A percentile compares a stretch with the other conserved stretches of the same genome.
Conservation (phyloP, 1,140 invertebrate genomes). For the Harlomillsia oculata region DNA sequence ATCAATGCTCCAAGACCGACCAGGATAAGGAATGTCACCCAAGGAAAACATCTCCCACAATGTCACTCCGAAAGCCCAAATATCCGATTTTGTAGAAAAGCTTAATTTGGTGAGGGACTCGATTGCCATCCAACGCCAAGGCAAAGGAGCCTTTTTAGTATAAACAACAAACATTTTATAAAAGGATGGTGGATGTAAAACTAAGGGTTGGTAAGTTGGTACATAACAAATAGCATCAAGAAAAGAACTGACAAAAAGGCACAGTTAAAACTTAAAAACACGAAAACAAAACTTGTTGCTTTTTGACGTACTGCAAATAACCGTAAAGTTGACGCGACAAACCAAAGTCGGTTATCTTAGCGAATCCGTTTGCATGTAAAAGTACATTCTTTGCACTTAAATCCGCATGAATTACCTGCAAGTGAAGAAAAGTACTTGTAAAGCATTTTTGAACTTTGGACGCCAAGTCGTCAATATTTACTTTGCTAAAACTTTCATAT, state of each 20-base stretch:
- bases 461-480: too few species aligned
- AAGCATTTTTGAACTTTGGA: too few species aligned
- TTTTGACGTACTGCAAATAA: constrained; percentile 13
- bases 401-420: constrained; percentile 16
- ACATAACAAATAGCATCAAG: background rate
- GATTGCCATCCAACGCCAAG: constrained; percentile 4
- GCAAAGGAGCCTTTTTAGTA: background rate
- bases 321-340: constrained; percentile 11
- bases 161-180: background rate
- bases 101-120: background rate
- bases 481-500: too few species aligned
- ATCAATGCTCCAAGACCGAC: too few species aligned
- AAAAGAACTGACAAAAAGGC: background rate
- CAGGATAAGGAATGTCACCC: constrained; percentile 1
- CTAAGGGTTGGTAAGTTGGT: background rate
- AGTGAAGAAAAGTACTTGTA: too few species aligned
- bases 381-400: constrained; percentile 3
- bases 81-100: constrained; percentile 3
- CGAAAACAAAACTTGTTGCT: constrained; percentile 3
- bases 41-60: constrained; percentile 6
- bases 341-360: constrained; percentile 23
- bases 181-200: background rate
- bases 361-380: background rate
- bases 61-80: background rate
- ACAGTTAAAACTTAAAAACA: background rate